These are phyloP conservation scores for Mimas tiliae DNA, from an alignment of 2,888 invertebrate genomes.

Conservation along the genomic window DNA sequence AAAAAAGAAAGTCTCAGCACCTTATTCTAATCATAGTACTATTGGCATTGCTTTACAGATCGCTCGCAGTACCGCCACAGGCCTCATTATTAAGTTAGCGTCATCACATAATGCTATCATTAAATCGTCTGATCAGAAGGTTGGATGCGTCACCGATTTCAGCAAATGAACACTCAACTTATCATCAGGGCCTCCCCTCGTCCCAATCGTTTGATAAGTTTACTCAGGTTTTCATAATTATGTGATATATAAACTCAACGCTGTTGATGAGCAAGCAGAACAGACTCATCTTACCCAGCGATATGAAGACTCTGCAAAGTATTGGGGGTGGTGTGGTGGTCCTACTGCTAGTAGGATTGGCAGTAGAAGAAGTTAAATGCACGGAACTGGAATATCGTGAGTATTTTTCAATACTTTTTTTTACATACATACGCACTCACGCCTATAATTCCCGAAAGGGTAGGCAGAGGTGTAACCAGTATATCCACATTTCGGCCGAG, in stretches of 20 bases:
- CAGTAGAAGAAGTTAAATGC: neutral
- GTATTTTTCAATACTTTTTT: too few species aligned
- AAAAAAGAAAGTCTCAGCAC: too few species aligned
- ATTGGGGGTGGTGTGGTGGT: slow-evolving; percentile 5
- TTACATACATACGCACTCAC: too few species aligned
- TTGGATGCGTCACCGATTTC: slow-evolving; percentile 23
- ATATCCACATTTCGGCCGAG: too few species aligned
- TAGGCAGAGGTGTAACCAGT: too few species aligned
- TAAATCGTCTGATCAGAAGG: slow-evolving; percentile 13
- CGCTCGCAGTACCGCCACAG: neutral
- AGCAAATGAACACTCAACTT: slow-evolving; percentile 11
- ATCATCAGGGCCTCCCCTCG: slow-evolving; percentile 30
- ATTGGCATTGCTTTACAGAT: neutral
- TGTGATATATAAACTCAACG: slow-evolving; percentile 9
- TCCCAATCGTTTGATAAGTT: slow-evolving; percentile 2
- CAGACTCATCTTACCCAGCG: neutral
- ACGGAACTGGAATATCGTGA: slow-evolving; percentile 20
- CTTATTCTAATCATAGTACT: too few species aligned
- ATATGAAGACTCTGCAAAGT: slow-evolving; percentile 24
- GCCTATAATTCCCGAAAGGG: too few species aligned
- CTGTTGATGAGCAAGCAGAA: neutral
- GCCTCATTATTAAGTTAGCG: slow-evolving; percentile 5
- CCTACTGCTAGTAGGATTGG: slow-evolving; percentile 19
- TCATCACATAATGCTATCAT: slow-evolving; percentile 6
- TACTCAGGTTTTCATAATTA: slow-evolving; percentile 20